phyloP scores from a whole-genome alignment of 2,888 invertebrate species.

The Thelaira solivaga region DNA sequence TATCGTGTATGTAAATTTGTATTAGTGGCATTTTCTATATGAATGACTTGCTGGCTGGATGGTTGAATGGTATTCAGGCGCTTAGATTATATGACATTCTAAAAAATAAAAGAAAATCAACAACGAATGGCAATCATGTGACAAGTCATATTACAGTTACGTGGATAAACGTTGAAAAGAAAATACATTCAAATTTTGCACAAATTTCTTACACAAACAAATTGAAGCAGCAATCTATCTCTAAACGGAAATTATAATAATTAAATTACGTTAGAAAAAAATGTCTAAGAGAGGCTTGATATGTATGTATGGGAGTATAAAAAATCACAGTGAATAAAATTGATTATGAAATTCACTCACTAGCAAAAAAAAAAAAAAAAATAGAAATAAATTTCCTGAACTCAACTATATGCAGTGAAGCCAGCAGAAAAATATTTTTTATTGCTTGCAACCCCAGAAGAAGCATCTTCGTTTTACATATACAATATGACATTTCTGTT shows the following conservation, averaged over 20 bases:
- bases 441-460: not conserved
- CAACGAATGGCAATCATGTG: not conserved
- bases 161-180: not conserved
- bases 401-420: not conserved
- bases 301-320: not conserved
- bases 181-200: not conserved
- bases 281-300: not conserved
- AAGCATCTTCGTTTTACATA: not conserved
- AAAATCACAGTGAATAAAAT: slow-evolving; percentile 6
- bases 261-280: slow-evolving; percentile 37
- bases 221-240: slow-evolving; percentile 33
- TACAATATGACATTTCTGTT: slow-evolving; percentile 3
- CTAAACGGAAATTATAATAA: slow-evolving; percentile 58
- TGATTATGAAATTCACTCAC: not conserved
- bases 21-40: slow-evolving; percentile 45
- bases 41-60: not conserved
- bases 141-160: not conserved
- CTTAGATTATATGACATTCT: not conserved
- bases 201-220: slow-evolving; percentile 23
- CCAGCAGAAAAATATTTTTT: not conserved
- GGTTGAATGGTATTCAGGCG: not conserved
- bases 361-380: not conserved
- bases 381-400: not conserved
- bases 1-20: slow-evolving; percentile 42
- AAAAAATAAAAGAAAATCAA: not conserved